These are phyloP conservation scores for Oceanodroma leucorhoa DNA, from an alignment of 2,797 vertebrate genomes.

Conservation along the genomic window DNA sequence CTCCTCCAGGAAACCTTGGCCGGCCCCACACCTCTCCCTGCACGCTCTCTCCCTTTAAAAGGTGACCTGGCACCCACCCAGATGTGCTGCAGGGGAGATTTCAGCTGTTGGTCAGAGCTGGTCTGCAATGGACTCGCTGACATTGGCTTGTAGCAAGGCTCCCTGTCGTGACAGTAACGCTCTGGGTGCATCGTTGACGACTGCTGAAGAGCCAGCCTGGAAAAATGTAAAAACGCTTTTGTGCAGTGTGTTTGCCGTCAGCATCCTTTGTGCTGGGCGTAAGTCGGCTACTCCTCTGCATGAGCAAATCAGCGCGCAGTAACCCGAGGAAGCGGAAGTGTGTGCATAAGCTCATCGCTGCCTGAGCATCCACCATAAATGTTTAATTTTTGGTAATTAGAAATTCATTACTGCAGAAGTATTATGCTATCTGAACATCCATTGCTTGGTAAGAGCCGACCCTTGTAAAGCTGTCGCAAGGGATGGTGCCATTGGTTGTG, in stretches of 20 bases:
- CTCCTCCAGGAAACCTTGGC: not conserved
- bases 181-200: rapidly evolving
- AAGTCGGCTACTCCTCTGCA: not conserved
- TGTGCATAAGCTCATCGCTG: not conserved
- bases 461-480: not conserved
- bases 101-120: not conserved
- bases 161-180: not conserved
- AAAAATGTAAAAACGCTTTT: not conserved
- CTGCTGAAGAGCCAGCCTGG: not conserved
- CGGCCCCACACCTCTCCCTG: too few relatives aligned
- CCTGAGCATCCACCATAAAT: not conserved
- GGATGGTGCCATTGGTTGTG: not conserved
- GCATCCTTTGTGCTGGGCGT: not conserved
- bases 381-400: not conserved
- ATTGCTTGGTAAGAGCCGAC: not conserved
- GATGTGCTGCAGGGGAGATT: too few relatives aligned
- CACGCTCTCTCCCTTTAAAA: not conserved
- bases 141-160: not conserved
- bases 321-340: not conserved
- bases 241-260: not conserved
- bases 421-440: not conserved
- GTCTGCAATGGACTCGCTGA: not conserved
- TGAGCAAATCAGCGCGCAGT: not conserved
- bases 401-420: not conserved
- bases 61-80: not conserved